Conservation (phyloP, 1,140 invertebrate species). For the Sitodiplosis mosellana region DNA sequence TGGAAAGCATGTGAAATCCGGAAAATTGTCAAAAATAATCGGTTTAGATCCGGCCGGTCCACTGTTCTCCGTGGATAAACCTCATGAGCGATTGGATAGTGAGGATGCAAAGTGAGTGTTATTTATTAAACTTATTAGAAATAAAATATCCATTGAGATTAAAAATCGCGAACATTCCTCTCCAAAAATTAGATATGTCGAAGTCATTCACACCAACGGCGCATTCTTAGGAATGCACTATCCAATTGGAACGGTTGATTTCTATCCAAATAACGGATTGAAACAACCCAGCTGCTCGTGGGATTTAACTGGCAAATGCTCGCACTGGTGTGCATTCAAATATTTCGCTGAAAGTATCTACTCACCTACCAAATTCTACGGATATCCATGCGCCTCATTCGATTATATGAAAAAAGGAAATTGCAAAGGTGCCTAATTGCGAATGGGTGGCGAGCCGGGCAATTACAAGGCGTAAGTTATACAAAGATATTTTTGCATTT, state of each 20-base stretch:
- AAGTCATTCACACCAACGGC: constrained; percentile 4
- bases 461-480: background rate
- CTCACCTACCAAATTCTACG: background rate
- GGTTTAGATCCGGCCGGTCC: constrained; percentile 31
- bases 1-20: constrained; percentile 11
- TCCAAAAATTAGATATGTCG: constrained; percentile 11
- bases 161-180: constrained; percentile 27
- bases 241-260: constrained; percentile 33
- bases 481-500: too few species aligned
- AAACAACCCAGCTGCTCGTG: background rate
- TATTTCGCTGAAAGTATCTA: constrained; percentile 16
- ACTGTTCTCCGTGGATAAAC: constrained; percentile 17
- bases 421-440: background rate
- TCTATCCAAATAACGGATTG: constrained; percentile 29
- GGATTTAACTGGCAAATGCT: constrained; percentile 4
- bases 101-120: constrained; percentile 37
- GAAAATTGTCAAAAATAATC: constrained; percentile 1
- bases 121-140: constrained; percentile 41
- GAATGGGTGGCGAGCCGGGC: background rate
- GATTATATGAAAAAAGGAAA: background rate
- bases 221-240: constrained; percentile 30
- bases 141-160: constrained; percentile 27
- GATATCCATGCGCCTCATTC: background rate
- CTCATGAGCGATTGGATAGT: constrained; percentile 24
- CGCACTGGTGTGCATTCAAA: constrained; percentile 12